A percentile compares a stretch with the other conserved stretches of the same genome.
phyloP scores from a whole-genome alignment of 2,797 vertebrate genomes.

The Cryptoblepharus egeriae region DNA sequence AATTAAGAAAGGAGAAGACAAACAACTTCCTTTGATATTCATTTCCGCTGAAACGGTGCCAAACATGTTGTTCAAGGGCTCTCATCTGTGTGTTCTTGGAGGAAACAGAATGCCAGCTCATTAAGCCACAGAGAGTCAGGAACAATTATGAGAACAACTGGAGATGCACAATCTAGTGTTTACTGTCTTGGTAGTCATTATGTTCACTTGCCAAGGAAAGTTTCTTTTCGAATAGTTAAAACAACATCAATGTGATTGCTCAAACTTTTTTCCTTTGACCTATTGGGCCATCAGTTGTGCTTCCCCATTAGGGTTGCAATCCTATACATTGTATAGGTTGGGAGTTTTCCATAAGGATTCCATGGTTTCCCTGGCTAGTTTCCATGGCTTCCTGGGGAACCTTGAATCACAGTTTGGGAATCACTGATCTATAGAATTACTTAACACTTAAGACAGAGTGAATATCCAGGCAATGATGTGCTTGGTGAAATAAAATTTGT shows the following conservation, averaged over 20 bases:
- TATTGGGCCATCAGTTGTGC: too few relatives aligned
- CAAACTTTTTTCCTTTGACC: too few relatives aligned
- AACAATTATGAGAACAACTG: slow-evolving; percentile 31
- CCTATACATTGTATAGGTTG: too few relatives aligned
- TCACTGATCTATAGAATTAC: background rate
- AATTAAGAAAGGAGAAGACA: slow-evolving; percentile 13
- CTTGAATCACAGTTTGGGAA: too few relatives aligned
- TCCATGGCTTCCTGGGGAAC: too few relatives aligned
- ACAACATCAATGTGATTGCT: background rate
- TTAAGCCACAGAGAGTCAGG: slow-evolving; percentile 25
- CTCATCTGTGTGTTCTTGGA: slow-evolving; percentile 37
- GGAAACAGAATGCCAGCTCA: slow-evolving; percentile 26
- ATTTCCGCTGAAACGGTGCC: slow-evolving; percentile 59
- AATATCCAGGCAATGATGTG: background rate
- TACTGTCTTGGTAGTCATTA: slow-evolving; percentile 13
- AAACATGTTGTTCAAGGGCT: slow-evolving; percentile 36
- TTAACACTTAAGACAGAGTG: background rate
- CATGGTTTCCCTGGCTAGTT: too few relatives aligned
- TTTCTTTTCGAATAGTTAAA: slow-evolving; percentile 6
- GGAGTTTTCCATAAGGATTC: too few relatives aligned
- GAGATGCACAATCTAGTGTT: slow-evolving; percentile 4
- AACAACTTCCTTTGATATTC: slow-evolving; percentile 33
- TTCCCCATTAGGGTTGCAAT: too few relatives aligned
- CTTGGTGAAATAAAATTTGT: background rate
- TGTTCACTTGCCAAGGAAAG: slow-evolving; percentile 23